Conservation (phyloP, 2,113 vertebrate species). For the Anser brachyrhynchus region DNA sequence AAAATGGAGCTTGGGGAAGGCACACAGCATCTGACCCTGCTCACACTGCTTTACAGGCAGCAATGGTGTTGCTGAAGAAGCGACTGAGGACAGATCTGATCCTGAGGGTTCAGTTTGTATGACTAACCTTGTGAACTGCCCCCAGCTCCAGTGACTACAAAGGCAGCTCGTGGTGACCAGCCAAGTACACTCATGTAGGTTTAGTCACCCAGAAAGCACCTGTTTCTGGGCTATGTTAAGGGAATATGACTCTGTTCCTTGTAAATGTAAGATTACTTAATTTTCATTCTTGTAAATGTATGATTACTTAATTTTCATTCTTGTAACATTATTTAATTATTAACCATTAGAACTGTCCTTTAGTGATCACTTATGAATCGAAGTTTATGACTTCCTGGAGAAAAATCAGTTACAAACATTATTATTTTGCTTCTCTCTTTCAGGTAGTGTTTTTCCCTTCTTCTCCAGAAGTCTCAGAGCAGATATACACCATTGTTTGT, state of each 20-base stretch:
- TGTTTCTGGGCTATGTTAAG: background rate
- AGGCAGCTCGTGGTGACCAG: background rate
- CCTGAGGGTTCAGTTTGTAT: background rate
- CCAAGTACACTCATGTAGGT: background rate
- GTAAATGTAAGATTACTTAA: background rate
- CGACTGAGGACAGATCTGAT: background rate
- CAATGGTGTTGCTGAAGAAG: background rate
- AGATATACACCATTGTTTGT: constrained; percentile 83
- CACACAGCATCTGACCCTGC: background rate
- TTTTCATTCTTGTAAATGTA: background rate
- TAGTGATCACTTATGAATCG: background rate
- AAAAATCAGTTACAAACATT: background rate
- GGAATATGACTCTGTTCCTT: background rate
- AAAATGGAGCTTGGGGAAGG: background rate
- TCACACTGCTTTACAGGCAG: background rate
- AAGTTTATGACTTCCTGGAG: background rate
- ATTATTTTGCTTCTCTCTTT: background rate
- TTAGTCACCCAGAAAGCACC: background rate
- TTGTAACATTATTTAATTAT: background rate
- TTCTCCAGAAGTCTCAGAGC: constrained; percentile 66
- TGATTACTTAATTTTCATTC: background rate
- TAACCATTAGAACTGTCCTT: background rate
- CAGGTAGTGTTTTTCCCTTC: constrained; percentile 90
- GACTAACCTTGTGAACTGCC: background rate
- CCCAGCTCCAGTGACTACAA: background rate